Evolutionary conservation across 1,140 invertebrate genomes (phyloP).

Genomic region (Subanguina moxae): DNA sequence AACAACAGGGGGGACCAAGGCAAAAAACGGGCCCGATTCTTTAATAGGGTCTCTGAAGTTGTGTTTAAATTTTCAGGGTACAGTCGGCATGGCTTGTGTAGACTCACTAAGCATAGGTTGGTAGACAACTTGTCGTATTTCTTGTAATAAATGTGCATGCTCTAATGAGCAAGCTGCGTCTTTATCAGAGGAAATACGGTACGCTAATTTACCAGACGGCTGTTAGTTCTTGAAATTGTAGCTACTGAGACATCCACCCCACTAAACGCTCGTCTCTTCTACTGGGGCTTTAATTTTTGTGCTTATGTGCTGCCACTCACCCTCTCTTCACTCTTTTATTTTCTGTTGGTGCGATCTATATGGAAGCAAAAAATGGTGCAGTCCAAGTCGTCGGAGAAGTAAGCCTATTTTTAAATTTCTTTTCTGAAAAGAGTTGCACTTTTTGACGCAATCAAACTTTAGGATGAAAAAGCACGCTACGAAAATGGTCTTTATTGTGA

Average conservation of each 20-base stretch:
- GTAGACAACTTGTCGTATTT: not conserved
- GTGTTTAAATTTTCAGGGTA: slow-evolving; percentile 28
- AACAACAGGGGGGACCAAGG: too few species aligned
- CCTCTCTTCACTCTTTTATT: slow-evolving; percentile 34
- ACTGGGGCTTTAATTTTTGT: slow-evolving; percentile 47
- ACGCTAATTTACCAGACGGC: too few species aligned
- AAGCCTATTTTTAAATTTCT: not conserved
- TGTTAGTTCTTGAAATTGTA: not conserved
- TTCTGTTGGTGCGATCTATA: slow-evolving; percentile 35
- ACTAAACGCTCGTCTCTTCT: slow-evolving; percentile 33
- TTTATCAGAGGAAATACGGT: too few species aligned
- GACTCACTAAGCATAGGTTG: slow-evolving; percentile 39
- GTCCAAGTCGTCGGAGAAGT: slow-evolving; percentile 36
- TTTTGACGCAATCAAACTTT: too few species aligned
- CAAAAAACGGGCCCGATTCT: too few species aligned
- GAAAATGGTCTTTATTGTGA: slow-evolving; percentile 86
- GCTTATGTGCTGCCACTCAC: slow-evolving; percentile 45
- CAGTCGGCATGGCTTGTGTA: slow-evolving; percentile 33
- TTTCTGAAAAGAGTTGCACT: too few species aligned
- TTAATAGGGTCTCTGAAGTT: too few species aligned
- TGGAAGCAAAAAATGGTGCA: slow-evolving; percentile 42
- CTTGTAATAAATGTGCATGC: too few species aligned
- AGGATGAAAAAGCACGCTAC: slow-evolving; percentile 77
- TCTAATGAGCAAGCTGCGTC: too few species aligned
- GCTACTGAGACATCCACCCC: slow-evolving; percentile 12